These are phyloP conservation scores for Mongoloraphidia duomilia DNA, from an alignment of 2,888 invertebrate species.

Conservation along the genomic window DNA sequence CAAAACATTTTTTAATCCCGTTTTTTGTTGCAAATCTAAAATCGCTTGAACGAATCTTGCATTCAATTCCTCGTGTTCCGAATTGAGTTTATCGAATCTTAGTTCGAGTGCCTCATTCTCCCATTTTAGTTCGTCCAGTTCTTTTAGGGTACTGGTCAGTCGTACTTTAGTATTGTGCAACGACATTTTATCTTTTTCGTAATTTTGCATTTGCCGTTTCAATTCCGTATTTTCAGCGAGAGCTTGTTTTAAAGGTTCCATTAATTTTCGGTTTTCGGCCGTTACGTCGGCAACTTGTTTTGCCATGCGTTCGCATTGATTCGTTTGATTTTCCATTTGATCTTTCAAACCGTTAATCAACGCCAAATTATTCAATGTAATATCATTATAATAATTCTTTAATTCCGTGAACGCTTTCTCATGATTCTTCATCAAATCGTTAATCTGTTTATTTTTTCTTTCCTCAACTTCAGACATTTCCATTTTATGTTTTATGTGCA, in stretches of 20 bases:
- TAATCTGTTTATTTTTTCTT: constrained; percentile 76
- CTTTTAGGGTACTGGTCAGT: constrained; percentile 31
- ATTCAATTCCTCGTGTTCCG: constrained; percentile 67
- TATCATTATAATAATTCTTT: constrained; percentile 91
- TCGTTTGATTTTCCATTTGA: constrained; percentile 61
- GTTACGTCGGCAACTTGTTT: constrained; percentile 51
- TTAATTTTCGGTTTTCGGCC: constrained; percentile 57
- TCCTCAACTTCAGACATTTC: constrained; percentile 85
- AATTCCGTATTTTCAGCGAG: constrained; percentile 56
- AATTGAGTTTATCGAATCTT: constrained; percentile 59
- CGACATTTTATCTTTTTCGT: constrained; percentile 70
- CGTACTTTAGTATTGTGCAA: constrained; percentile 40
- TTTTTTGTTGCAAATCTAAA: constrained; percentile 76
- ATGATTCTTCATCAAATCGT: constrained; percentile 65
- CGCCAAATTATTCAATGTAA: constrained; percentile 82
- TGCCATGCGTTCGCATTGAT: constrained; percentile 64
- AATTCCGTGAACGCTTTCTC: constrained; percentile 76
- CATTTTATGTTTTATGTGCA: constrained; percentile 58
- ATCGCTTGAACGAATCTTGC: constrained; percentile 67
- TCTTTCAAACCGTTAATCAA: constrained; percentile 82
- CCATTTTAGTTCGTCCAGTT: constrained; percentile 45
- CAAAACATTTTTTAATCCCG: constrained; percentile 65
- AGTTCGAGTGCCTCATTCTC: constrained; percentile 56
- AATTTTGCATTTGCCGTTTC: constrained; percentile 64
- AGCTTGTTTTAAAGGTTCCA: constrained; percentile 57